Conservation (phyloP, 2,888 invertebrate species). For the Julus scandinavius region DNA sequence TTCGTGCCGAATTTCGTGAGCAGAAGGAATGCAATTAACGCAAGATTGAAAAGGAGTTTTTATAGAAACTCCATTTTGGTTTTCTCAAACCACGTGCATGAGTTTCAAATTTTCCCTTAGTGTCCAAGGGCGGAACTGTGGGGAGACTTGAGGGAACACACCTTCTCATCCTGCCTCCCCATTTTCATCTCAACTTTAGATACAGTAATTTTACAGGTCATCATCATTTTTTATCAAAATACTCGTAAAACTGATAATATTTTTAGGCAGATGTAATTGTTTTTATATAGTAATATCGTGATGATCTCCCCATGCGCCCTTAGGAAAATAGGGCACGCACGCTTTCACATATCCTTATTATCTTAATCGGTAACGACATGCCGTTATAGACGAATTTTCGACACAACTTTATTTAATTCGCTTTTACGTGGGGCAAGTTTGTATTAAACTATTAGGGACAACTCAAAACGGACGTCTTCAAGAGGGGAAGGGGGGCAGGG, state of each 20-base stretch:
- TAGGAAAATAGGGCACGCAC: too few species aligned
- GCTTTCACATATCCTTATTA: too few species aligned
- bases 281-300: too few species aligned
- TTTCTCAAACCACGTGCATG: background rate
- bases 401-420: too few species aligned
- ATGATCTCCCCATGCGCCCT: too few species aligned
- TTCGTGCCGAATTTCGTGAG: slow-evolving; percentile 8
- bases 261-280: too few species aligned
- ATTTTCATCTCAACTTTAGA: background rate
- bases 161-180: background rate
- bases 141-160: background rate
- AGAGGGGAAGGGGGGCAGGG: too few species aligned
- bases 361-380: too few species aligned
- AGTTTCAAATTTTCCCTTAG: background rate
- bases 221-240: background rate
- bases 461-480: too few species aligned
- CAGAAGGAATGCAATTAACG: background rate
- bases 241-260: background rate
- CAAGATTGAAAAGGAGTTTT: background rate
- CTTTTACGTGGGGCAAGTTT: too few species aligned
- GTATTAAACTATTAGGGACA: too few species aligned
- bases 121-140: background rate
- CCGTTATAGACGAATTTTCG: too few species aligned
- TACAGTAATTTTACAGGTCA: background rate
- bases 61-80: background rate